phyloP scores from a whole-genome alignment of 2,113 vertebrate species.

The Bombycilla garrulus region DNA sequence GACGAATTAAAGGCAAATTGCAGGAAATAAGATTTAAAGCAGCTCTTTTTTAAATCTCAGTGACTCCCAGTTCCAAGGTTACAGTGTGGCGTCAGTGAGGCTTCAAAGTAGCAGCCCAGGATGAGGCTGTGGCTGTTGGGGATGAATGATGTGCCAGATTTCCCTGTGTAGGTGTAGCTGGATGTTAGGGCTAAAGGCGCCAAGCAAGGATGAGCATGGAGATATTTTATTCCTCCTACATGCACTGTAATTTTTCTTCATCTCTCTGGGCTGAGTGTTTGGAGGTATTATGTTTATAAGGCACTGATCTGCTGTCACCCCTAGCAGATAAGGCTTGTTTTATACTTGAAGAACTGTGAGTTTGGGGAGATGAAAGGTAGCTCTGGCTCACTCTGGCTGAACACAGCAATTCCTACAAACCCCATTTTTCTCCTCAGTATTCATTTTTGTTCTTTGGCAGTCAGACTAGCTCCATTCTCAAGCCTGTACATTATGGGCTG shows the following conservation, averaged over 20 bases:
- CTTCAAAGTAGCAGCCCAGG: background rate
- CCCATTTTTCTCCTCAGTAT: background rate
- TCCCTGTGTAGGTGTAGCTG: background rate
- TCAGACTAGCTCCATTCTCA: background rate
- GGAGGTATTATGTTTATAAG: background rate
- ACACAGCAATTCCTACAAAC: background rate
- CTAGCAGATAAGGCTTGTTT: slow-evolving; percentile 3
- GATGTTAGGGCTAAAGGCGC: background rate
- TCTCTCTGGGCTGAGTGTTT: background rate
- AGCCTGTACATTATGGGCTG: background rate
- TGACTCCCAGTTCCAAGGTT: background rate
- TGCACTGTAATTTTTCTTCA: background rate
- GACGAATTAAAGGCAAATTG: background rate
- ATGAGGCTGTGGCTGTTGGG: background rate
- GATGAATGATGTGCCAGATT: background rate
- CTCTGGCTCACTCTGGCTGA: background rate
- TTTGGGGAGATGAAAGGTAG: background rate
- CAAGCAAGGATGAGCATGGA: background rate
- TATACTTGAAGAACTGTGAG: background rate
- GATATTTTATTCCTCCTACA: background rate
- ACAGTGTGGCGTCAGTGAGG: accelerated
- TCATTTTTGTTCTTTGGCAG: background rate
- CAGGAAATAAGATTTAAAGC: background rate
- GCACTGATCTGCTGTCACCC: background rate
- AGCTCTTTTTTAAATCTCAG: background rate